A percentile compares a stretch with the other conserved stretches of the same genome.
Conservation (phyloP, 2,113 vertebrate genomes). For the Acinonyx jubatus region DNA sequence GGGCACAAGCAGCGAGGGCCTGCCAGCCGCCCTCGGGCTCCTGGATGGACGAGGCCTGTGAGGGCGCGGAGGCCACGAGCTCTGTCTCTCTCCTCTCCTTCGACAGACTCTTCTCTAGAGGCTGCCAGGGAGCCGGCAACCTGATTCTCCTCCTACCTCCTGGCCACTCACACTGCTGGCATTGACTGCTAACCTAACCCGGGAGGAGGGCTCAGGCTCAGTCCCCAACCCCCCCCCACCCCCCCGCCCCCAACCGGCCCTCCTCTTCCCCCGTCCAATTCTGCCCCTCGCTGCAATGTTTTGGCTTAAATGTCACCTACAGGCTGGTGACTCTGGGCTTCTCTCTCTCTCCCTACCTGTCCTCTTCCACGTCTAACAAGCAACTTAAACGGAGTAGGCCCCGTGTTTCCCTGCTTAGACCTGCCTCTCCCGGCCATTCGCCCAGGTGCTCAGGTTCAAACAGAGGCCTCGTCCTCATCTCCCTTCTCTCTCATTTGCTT, state of each 20-base stretch:
- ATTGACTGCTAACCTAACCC: neutral
- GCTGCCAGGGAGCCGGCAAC: neutral
- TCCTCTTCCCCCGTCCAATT: neutral
- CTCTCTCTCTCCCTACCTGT: neutral
- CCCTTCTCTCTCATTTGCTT: neutral
- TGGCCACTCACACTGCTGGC: neutral
- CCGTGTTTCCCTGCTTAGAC: rapidly evolving
- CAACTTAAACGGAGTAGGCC: no score
- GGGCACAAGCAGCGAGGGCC: neutral
- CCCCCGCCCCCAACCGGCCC: neutral
- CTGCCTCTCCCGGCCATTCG: rapidly evolving
- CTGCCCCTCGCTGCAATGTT: neutral
- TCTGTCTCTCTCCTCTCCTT: neutral
- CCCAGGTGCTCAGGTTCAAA: neutral
- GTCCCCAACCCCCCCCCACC: rapidly evolving
- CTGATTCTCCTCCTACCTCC: neutral
- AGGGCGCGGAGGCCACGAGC: neutral
- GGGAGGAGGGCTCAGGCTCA: rapidly evolving
- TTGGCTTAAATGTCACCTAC: neutral
- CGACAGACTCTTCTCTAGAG: neutral
- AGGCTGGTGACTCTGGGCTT: neutral
- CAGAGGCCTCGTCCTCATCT: rapidly evolving
- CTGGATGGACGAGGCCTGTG: neutral
- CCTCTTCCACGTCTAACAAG: neutral
- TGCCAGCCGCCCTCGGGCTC: neutral